Evolutionary conservation across 2,113 vertebrate species (phyloP).

Genomic region (Formicarius rufipectus): DNA sequence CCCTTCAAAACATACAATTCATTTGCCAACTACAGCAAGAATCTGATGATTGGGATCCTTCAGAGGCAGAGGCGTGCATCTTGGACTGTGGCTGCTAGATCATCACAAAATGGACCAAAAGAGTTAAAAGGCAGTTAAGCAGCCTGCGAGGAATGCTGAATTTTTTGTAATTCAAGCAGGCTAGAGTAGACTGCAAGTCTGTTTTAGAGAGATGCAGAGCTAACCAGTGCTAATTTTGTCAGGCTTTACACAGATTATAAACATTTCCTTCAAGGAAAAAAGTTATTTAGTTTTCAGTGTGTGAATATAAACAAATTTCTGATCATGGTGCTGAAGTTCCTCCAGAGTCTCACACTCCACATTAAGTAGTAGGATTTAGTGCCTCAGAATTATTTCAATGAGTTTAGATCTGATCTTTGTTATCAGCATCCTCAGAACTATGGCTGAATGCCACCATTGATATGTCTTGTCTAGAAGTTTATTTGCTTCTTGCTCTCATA

Average conservation of each 20-base stretch:
- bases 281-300: not conserved
- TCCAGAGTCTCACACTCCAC: not conserved
- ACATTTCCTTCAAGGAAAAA: not conserved
- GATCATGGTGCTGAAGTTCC: not conserved
- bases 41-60: not conserved
- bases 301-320: not conserved
- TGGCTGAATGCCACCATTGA: not conserved
- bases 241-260: not conserved
- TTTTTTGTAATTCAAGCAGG: not conserved
- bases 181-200: not conserved
- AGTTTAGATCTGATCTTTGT: not conserved
- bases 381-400: not conserved
- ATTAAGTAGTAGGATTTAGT: not conserved
- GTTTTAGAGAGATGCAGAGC: not conserved
- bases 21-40: not conserved
- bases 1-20: constrained; percentile 10
- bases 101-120: not conserved
- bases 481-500: not conserved
- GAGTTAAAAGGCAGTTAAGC: not conserved
- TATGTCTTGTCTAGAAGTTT: not conserved
- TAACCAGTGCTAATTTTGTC: not conserved
- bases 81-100: not conserved
- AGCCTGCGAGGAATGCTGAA: not conserved
- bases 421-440: not conserved
- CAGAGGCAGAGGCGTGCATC: not conserved